Percentiles rank a stretch among this genome's conserved stretches.
Evolutionary conservation across 1,140 invertebrate species (phyloP).

Genomic region (Marisa cornuarietis): DNA sequence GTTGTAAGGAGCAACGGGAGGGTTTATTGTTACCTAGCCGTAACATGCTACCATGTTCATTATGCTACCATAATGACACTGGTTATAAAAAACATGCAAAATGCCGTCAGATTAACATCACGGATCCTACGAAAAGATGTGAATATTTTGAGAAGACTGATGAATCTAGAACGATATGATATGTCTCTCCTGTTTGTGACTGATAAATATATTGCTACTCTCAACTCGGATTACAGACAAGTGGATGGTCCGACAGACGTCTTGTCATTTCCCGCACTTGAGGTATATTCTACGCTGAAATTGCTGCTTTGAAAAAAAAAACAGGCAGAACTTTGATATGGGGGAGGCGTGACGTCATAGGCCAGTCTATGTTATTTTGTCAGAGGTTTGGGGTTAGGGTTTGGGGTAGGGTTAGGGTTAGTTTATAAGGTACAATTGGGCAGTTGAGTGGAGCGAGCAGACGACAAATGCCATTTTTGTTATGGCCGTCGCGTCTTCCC

Average conservation of each 20-base stretch:
- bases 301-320: too few species aligned
- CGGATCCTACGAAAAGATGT: conserved; percentile 30
- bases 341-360: too few species aligned
- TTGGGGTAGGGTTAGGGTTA: too few species aligned
- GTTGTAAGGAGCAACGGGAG: too few species aligned
- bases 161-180: conserved; percentile 29
- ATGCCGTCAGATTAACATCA: conserved; percentile 27
- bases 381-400: too few species aligned
- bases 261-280: conserved; percentile 41
- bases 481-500: too few species aligned
- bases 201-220: conserved; percentile 20
- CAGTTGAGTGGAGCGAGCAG: too few species aligned
- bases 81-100: conserved; percentile 39
- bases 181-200: conserved; percentile 34
- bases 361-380: too few species aligned
- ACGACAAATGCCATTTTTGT: too few species aligned
- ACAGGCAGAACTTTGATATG: too few species aligned
- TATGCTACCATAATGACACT: conserved; percentile 30
- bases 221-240: conserved; percentile 37
- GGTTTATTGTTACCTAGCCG: conserved; percentile 3
- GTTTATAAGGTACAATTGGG: too few species aligned
- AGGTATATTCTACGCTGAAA: conserved; percentile 20
- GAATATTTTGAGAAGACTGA: conserved; percentile 24
- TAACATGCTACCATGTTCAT: conserved; percentile 24
- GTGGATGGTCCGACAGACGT: conserved; percentile 42